phyloP scores from a whole-genome alignment of 2,888 invertebrate species.

The Idaea dimidiata region DNA sequence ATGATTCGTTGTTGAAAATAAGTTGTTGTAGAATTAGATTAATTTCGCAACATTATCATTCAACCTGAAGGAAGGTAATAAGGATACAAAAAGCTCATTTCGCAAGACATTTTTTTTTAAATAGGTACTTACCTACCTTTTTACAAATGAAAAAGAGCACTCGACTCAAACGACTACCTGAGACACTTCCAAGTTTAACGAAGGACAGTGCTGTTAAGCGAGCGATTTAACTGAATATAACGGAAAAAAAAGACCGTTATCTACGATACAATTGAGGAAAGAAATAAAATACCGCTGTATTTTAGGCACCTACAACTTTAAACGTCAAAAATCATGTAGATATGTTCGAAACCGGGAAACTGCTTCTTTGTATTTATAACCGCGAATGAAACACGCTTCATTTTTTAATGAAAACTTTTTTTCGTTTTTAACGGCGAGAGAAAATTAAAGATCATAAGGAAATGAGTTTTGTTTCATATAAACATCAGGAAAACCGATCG shows the following conservation, averaged over 20 bases:
- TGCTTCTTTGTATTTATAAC: too few species aligned
- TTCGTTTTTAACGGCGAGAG: too few species aligned
- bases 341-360: too few species aligned
- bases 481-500: too few species aligned
- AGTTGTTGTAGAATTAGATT: conserved; percentile 31
- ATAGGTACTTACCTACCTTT: conserved; percentile 43
- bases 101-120: conserved; percentile 40
- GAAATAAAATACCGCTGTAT: not conserved
- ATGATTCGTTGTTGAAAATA: not conserved
- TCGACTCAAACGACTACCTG: conserved; percentile 68
- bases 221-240: conserved; percentile 65
- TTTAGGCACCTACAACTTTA: not conserved
- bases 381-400: too few species aligned
- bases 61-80: conserved; percentile 49
- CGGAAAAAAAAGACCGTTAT: conserved; percentile 59
- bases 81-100: conserved; percentile 56
- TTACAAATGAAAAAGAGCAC: conserved; percentile 69
- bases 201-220: conserved; percentile 65
- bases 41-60: conserved; percentile 31
- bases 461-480: too few species aligned
- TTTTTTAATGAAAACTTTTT: too few species aligned
- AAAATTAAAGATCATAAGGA: too few species aligned
- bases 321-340: too few species aligned
- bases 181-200: conserved; percentile 67
- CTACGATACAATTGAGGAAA: conserved; percentile 62